These are phyloP conservation scores for Cotesia vestalis DNA, from an alignment of 1,140 invertebrate species.

Conservation along the genomic window DNA sequence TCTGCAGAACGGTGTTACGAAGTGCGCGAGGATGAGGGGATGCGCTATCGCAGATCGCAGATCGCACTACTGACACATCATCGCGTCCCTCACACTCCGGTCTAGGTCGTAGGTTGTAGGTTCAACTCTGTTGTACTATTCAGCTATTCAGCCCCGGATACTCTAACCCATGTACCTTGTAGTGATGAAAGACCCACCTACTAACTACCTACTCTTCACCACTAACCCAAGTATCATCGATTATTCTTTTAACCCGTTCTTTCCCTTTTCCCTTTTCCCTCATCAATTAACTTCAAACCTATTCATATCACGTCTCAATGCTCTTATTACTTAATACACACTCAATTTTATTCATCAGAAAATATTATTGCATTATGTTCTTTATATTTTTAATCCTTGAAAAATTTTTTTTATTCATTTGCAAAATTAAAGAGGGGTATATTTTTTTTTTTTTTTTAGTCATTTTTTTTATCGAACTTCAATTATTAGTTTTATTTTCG, in stretches of 20 bases:
- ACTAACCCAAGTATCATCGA: constrained; percentile 40
- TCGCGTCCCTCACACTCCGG: too few relatives aligned
- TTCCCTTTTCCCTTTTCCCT: constrained; percentile 33
- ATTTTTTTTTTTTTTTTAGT: too few relatives aligned
- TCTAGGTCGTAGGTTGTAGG: too few relatives aligned
- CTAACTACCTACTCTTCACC: neutral
- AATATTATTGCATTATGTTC: too few relatives aligned
- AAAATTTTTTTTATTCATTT: too few relatives aligned
- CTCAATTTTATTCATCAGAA: too few relatives aligned
- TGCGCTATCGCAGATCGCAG: neutral
- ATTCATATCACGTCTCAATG: too few relatives aligned
- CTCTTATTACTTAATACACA: too few relatives aligned
- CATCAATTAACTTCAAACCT: constrained; percentile 28
- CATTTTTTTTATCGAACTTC: too few relatives aligned
- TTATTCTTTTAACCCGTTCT: constrained; percentile 48
- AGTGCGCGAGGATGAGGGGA: constrained; percentile 22
- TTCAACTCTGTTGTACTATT: neutral
- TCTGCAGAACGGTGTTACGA: constrained; percentile 23
- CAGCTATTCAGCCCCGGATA: neutral
- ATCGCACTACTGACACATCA: neutral
- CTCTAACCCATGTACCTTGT: neutral
- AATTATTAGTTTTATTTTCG: too few relatives aligned
- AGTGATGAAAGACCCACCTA: neutral
- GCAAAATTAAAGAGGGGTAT: too few relatives aligned
- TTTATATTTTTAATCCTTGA: too few relatives aligned